These are phyloP conservation scores for Odontesthes bonariensis DNA, from an alignment of 2,113 vertebrate species.

Conservation along the genomic window DNA sequence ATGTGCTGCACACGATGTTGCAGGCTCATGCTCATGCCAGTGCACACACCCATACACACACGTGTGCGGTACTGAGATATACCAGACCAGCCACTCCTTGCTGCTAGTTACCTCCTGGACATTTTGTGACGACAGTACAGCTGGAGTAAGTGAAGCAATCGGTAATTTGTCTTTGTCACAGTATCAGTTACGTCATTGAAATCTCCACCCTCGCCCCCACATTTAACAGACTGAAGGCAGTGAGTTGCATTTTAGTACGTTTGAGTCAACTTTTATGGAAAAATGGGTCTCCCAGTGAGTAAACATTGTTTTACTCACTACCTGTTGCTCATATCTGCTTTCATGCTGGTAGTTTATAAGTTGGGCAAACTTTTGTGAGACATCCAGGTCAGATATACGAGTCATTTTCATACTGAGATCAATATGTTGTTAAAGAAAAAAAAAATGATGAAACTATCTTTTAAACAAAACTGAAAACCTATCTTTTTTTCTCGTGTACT, in stretches of 20 bases:
- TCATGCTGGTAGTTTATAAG: background rate
- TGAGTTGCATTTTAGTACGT: slow-evolving; percentile 9
- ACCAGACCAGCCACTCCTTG: slow-evolving; percentile 69
- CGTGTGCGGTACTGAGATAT: slow-evolving; percentile 15
- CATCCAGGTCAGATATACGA: background rate
- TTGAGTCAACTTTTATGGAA: slow-evolving; percentile 12
- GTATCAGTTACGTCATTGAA: slow-evolving; percentile 48
- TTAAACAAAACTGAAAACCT: background rate
- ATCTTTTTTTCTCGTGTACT: slow-evolving; percentile 25
- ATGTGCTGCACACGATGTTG: slow-evolving; percentile 20
- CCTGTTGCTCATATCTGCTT: background rate
- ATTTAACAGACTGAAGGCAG: slow-evolving; percentile 8
- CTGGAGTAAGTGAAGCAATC: slow-evolving; percentile 73
- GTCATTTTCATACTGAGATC: background rate
- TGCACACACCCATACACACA: slow-evolving; percentile 22
- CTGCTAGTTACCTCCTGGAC: slow-evolving; percentile 47
- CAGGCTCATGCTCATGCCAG: slow-evolving; percentile 2
- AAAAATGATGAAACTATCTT: slow-evolving; percentile 9
- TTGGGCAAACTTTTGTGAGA: slow-evolving; percentile 33
- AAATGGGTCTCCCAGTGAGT: background rate
- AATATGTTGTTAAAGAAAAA: background rate
- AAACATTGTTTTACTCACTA: background rate
- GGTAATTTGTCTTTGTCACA: slow-evolving; percentile 61
- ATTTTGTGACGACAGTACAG: slow-evolving; percentile 61
- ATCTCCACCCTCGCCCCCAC: slow-evolving; percentile 13